phyloP scores from a whole-genome alignment of 2,888 invertebrate genomes.

The Calameuta pallipes region DNA sequence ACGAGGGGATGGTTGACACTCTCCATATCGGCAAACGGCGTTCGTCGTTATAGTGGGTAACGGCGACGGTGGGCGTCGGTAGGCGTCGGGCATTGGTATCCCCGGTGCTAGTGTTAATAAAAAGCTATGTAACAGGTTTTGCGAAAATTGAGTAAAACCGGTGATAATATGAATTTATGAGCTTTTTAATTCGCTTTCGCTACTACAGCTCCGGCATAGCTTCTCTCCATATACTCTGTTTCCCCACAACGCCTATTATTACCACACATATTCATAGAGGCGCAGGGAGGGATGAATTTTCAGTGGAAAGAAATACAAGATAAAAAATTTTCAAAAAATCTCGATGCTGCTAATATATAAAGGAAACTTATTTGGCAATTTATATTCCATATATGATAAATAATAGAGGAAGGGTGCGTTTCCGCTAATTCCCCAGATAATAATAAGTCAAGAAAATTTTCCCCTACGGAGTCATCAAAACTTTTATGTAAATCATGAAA shows the following conservation, averaged over 20 bases:
- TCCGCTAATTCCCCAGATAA: background rate
- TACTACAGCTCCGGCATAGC: conserved; percentile 25
- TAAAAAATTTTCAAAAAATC: background rate
- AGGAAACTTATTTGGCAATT: background rate
- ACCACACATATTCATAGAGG: background rate
- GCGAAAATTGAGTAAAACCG: conserved; percentile 53
- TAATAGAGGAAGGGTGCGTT: background rate
- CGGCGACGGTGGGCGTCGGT: conserved; percentile 22
- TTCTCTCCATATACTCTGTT: background rate
- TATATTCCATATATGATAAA: background rate
- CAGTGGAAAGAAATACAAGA: background rate
- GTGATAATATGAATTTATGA: conserved; percentile 56
- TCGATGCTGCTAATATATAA: background rate
- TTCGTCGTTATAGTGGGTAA: conserved; percentile 17
- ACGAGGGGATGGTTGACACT: conserved; percentile 30
- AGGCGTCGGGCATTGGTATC: conserved; percentile 7
- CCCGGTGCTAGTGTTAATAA: conserved; percentile 47
- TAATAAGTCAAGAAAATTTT: background rate
- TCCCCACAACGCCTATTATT: background rate
- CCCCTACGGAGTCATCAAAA: background rate
- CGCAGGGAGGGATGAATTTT: background rate
- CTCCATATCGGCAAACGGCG: conserved; percentile 16
- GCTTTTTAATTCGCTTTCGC: conserved; percentile 46
- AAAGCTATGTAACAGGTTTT: conserved; percentile 63
- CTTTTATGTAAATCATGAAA: background rate